A percentile compares a stretch with the other conserved stretches of the same genome.
Conservation (phyloP, 2,797 vertebrate genomes). For the Pogonophryne albipinna region DNA sequence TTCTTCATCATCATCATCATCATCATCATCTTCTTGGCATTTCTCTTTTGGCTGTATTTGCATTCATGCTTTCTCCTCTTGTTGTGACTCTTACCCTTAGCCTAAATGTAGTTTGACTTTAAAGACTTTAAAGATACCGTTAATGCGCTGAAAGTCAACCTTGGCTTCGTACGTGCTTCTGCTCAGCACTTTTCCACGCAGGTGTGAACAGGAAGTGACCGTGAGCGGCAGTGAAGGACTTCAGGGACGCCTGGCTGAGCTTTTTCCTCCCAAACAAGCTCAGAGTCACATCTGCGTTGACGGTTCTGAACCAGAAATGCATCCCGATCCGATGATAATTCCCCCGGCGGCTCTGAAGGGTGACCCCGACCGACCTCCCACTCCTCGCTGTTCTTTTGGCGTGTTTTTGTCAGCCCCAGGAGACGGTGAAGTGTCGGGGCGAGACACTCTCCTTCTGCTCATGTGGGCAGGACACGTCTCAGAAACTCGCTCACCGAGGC, state of each 20-base stretch:
- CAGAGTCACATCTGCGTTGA: constrained; percentile 1
- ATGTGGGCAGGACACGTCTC: constrained; percentile 13
- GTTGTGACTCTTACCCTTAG: no score
- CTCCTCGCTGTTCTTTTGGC: not conserved
- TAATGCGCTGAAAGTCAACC: constrained; percentile 20
- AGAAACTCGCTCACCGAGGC: not conserved
- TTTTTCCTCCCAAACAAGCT: constrained; percentile 23
- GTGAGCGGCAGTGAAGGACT: constrained; percentile 48
- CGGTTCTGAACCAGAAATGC: constrained; percentile 42
- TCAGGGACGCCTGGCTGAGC: constrained; percentile 25
- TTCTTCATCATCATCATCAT: no score
- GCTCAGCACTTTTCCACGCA: constrained; percentile 44
- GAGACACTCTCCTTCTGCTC: constrained; percentile 1
- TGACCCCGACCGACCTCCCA: constrained; percentile 21
- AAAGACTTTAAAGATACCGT: no score
- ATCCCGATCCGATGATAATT: constrained; percentile 20
- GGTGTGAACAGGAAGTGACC: constrained; percentile 42
- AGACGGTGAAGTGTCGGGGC: not conserved
- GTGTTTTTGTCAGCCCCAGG: not conserved
- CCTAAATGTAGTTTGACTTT: no score
- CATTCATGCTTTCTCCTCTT: no score
- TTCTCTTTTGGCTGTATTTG: no score
- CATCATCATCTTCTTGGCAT: no score
- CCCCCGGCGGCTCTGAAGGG: constrained; percentile 16
- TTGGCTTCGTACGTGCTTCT: constrained; percentile 15